Evolutionary conservation across 2,888 invertebrate genomes (phyloP), one percentile per base, ranked within the genome.

Genomic region (Pammene aurita): DNA sequence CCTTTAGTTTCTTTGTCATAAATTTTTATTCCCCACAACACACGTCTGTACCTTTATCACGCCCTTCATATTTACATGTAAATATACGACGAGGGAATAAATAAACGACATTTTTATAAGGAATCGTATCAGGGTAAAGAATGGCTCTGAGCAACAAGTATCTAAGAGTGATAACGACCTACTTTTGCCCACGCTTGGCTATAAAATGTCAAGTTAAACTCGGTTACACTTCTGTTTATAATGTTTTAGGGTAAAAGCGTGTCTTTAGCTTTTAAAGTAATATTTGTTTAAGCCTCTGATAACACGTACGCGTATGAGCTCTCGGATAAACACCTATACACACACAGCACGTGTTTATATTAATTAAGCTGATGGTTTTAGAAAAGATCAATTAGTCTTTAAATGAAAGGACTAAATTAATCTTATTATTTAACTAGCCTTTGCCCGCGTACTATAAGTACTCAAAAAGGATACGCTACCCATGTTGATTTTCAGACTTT

Each of bases 131-230:
- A 56, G 67, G 62, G 62, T 62, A 70, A 63, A 58, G 67, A 63
- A 68, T 57, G 67, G 71, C 63, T 46, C 57, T 16, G 52, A 72
- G 72, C 72, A 72, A 72, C 72, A 72, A 72, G 72, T 72, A 26
- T 26, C 26, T 26, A 60, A 35, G 38, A 44, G 65, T 64, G 50
- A 74, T 73, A 74, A 76, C 74, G 77, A 80, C 80, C 79, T 76
- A 80, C 78, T 78, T 26, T 79, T 46, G 74, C 72, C 74, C 78
- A 78, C 78, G 76, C 78, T 77, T 73, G 73, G 64, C 78, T 77
- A 76, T 77, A 79, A 77, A 80, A 77, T 71, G 72, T 70, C 71
- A 70, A 67, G 67, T 64, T 68, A 63, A 68, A 68, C 63, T 52
- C 63, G 57, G 63, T 57, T 44, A 68, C 57, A 26, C 56, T 52